Base-by-base conservation (phyloP, 2,888 invertebrate genomes). In the Eupithecia dodoneata region DNA sequence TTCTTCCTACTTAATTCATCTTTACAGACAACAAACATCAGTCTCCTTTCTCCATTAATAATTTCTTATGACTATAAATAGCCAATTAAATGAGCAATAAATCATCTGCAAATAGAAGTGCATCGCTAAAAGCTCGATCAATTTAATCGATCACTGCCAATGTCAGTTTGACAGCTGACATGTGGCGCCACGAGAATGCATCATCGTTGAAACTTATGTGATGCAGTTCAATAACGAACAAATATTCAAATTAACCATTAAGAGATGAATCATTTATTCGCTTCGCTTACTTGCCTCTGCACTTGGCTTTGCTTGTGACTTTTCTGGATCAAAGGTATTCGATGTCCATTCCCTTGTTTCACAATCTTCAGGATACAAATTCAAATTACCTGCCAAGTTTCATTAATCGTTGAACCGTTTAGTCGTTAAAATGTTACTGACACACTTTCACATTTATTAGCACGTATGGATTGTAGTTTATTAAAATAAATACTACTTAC, bases 131-230 rank as follows among this genome's bases (percentile, higher is more conserved):
- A 73, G 66, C 66, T 30, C 71, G 5, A 59, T 72, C 66, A 45
- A 45, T 18, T 45, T 59, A n/a, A 76, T 78, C 15, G 42, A 72
- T 79, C 74, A 74, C 65, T 79, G 74, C 65, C 78, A 76, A 30
- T 78, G 76, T 76, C 78, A 78, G 15, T 76, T 76, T 79, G 78
- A 76, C 78, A 79, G 76, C 70, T 71, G 74, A 74, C 72, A 65
- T 45, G 74, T 81, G 83, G 75, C 55, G 73, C 79, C 79, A 71
- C 55, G 12, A 30, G 70, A 47, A 2, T 47, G 6, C 63, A 66
- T 66, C 42, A 15, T 66, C 41, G 15, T 66, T 15, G 42, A 9
- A 15, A 13, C 41, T 41, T 66, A 2, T 42, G 42, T 65, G 30
- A 55, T 55, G n/a, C n/a, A n/a, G 55, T 55, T 18, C 18, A 59